phyloP scores from a whole-genome alignment of 92 coral and sea anemone species.

The Plumapathes pennacea region DNA sequence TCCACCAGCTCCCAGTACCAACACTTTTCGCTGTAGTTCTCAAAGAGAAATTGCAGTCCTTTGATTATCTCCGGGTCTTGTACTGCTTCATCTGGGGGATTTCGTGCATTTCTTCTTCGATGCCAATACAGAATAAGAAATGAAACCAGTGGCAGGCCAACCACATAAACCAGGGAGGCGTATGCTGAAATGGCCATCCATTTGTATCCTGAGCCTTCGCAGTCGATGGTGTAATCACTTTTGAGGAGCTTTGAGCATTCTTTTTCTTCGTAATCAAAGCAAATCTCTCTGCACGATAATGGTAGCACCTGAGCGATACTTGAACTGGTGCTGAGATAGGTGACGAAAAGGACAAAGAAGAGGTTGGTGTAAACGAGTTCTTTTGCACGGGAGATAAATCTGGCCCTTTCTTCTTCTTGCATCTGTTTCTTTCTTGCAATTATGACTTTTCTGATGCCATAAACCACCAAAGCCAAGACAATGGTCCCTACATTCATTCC shows the following conservation, averaged over 20 bases:
- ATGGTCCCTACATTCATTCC: neutral
- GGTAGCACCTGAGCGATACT: conserved; percentile 4
- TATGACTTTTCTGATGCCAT: conserved; percentile 1
- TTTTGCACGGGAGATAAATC: neutral
- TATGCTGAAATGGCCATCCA: neutral
- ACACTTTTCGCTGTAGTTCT: neutral
- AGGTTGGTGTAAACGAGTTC: conserved; percentile 8
- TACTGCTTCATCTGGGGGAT: neutral
- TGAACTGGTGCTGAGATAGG: conserved; percentile 1
- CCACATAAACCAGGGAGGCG: neutral
- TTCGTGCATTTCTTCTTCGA: neutral
- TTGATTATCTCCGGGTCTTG: neutral
- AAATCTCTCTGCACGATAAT: neutral
- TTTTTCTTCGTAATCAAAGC: conserved; percentile 5
- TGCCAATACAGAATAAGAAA: neutral
- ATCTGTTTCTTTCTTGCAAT: neutral
- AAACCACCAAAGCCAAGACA: neutral
- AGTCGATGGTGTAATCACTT: conserved; percentile 3
- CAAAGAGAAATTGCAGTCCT: conserved; percentile 7
- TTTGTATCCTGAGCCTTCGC: neutral
- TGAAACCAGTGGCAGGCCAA: neutral
- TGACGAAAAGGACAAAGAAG: conserved; percentile 2
- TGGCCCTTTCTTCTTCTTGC: neutral
- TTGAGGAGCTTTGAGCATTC: conserved; percentile 1
- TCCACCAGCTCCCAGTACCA: conserved; percentile 11